Evolutionary conservation across 53 echinoderm and acorn worm species (phyloP), one percentile per base, ranked within the genome.

Genomic region (Luidia sarsii): DNA sequence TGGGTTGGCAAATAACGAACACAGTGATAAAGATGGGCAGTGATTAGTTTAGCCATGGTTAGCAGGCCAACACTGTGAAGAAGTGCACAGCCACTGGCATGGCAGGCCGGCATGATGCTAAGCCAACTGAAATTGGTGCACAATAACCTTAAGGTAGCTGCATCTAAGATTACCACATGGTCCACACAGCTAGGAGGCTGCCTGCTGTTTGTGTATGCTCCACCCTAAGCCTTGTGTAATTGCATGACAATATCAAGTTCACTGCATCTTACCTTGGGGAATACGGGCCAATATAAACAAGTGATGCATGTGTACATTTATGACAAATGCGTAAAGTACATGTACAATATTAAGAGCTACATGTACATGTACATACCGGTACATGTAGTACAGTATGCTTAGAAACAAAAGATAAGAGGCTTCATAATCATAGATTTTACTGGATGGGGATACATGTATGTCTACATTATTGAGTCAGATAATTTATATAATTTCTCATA

Each of bases 201-300:
- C 28, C 52, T 71, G 19, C 33, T 53, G 52, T 8, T 34, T 71
- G 71, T 53, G 46, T 28, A 53, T 27, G 13, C 36, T 21, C 13
- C 35, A 53, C 13, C 35, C 35, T 51, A 53, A 50, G 51, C 71
- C 38, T 33, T 33, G 36, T 71, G 53, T 71, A 71, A 71, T 71
- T 71, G 71, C 71, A 71, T 23, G 53, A 31, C 71, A 25, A 51
- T 71, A 72, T 72, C 72, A 72, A 31, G 72, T 72, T 55, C 24
- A 38, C 37, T 38, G 37, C 19, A 35, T 55, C 35, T 72, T 32
- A 23, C 49, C 50, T 52, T 34, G 3, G 14, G 71, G 36, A 10
- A 55, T 24, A 72, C 14, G 2, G 29, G 28, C 14, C 20, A 72
- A 38, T 55, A 52, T 52, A 34, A 72, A 54, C 39, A 37, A 37